phyloP scores from a whole-genome alignment of 2,888 invertebrate species.

The Blomia tropicalis region DNA sequence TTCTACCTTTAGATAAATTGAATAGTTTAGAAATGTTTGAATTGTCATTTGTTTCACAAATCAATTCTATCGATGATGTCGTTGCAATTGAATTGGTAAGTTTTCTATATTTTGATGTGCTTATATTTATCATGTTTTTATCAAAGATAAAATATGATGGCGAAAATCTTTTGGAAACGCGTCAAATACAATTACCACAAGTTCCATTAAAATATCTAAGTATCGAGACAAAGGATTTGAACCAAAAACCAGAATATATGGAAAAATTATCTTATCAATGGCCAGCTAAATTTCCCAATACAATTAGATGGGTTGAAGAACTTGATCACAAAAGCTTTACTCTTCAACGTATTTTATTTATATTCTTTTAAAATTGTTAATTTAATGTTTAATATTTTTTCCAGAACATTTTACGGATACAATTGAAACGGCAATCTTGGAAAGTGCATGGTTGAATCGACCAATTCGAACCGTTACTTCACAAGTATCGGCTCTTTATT shows the following conservation, averaged over 20 bases:
- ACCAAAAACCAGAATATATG: neutral
- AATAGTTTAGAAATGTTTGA: neutral
- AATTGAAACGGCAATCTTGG: neutral
- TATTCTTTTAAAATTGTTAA: no score
- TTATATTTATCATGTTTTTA: neutral
- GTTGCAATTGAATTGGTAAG: constrained; percentile 3
- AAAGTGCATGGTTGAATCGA: neutral
- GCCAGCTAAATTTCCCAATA: neutral
- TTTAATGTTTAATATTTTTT: no score
- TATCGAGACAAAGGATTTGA: neutral
- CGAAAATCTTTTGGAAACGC: neutral
- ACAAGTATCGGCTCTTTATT: neutral
- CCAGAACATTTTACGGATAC: no score
- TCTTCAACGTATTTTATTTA: no score
- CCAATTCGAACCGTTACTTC: neutral
- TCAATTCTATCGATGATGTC: neutral
- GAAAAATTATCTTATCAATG: neutral
- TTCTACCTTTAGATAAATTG: neutral
- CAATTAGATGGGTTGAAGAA: neutral
- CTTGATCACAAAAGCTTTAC: no score
- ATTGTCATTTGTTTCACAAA: neutral
- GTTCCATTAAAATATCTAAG: neutral
- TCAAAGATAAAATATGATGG: neutral
- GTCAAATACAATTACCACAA: neutral
- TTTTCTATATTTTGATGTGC: neutral